A percentile compares a stretch with the other conserved stretches of the same genome.
Evolutionary conservation across 2,888 invertebrate genomes (phyloP).

Genomic region (Dione juno): DNA sequence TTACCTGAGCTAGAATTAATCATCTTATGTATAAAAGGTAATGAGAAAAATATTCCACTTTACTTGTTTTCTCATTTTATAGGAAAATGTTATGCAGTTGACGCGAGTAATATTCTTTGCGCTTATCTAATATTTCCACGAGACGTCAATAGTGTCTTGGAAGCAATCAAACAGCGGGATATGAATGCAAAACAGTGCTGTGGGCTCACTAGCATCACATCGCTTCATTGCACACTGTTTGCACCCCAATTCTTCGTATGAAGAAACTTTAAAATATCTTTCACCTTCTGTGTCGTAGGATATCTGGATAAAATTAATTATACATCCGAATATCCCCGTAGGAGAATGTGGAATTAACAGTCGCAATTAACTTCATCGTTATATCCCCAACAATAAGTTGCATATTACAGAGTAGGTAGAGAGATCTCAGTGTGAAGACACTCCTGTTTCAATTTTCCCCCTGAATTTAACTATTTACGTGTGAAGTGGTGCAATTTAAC

Average conservation of each 20-base stretch:
- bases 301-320: no score
- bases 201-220: slow-evolving; percentile 11
- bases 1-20: neutral
- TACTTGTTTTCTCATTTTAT: slow-evolving; percentile 14
- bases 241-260: neutral
- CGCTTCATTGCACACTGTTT: slow-evolving; percentile 11
- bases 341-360: no score
- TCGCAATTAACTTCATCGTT: no score
- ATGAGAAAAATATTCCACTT: slow-evolving; percentile 13
- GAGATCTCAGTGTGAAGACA: no score
- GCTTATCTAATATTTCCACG: slow-evolving; percentile 33
- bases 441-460: no score
- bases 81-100: slow-evolving; percentile 15
- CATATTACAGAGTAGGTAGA: no score
- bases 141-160: slow-evolving; percentile 29
- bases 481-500: no score
- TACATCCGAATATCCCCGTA: no score
- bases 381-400: no score
- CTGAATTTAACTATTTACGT: no score
- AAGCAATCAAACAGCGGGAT: slow-evolving; percentile 34
- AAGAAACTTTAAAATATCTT: slow-evolving; percentile 1
- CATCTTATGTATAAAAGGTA: neutral
- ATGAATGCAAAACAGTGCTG: slow-evolving; percentile 35
- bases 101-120: slow-evolving; percentile 29
- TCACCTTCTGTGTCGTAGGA: neutral